phyloP scores from a whole-genome alignment of 2,797 vertebrate genomes.

The Petrocephalus sullivani region DNA sequence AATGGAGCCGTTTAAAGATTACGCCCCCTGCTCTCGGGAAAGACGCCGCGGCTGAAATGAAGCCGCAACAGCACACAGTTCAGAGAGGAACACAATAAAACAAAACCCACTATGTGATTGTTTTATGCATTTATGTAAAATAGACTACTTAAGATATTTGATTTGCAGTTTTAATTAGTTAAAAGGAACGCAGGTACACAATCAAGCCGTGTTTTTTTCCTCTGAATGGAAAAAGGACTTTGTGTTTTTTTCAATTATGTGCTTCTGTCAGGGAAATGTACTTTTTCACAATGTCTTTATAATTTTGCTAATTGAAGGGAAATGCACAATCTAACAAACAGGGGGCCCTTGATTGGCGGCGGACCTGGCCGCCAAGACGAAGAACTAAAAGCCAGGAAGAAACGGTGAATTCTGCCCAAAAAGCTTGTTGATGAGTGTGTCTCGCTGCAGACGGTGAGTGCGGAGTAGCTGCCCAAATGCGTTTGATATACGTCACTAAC shows the following conservation, averaged over 20 bases:
- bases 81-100: slow-evolving; percentile 56
- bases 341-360: slow-evolving; percentile 56
- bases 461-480: slow-evolving; percentile 63
- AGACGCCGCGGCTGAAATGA: slow-evolving; percentile 67
- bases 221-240: slow-evolving; percentile 47
- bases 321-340: slow-evolving; percentile 52
- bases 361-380: slow-evolving; percentile 53
- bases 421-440: slow-evolving; percentile 66
- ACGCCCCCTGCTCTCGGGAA: slow-evolving; percentile 64
- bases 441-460: slow-evolving; percentile 55
- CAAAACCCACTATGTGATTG: slow-evolving; percentile 55
- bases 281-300: slow-evolving; percentile 46
- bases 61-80: slow-evolving; percentile 58
- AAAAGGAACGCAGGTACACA: slow-evolving; percentile 56
- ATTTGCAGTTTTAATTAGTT: slow-evolving; percentile 60
- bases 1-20: slow-evolving; percentile 76
- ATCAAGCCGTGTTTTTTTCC: slow-evolving; percentile 39
- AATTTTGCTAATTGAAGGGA: slow-evolving; percentile 55
- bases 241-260: slow-evolving; percentile 59
- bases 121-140: slow-evolving; percentile 57
- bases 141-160: slow-evolving; percentile 52
- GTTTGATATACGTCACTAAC: slow-evolving; percentile 74
- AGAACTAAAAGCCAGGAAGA: slow-evolving; percentile 52
- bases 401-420: slow-evolving; percentile 57
- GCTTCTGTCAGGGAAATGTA: slow-evolving; percentile 45